Conservation (phyloP, 2,888 invertebrate genomes). For the Acrobeloides nanus region DNA sequence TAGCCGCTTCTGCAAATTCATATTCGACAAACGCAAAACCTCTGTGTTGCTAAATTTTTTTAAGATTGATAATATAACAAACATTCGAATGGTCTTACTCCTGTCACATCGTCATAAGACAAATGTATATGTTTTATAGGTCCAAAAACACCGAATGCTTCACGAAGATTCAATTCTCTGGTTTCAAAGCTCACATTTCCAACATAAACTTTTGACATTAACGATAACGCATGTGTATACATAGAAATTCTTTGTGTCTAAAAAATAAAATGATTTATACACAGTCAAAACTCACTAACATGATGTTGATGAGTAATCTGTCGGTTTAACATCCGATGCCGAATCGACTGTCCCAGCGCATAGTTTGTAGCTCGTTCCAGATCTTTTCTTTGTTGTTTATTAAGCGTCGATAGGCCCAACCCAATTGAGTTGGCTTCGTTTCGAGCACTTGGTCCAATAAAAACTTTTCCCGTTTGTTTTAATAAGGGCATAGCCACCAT, state of each 20-base stretch:
- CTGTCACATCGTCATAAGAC: conserved; percentile 95
- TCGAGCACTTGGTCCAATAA: no score
- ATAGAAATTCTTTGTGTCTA: no score
- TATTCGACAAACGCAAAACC: conserved; percentile 99
- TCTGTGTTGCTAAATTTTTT: conserved; percentile 96
- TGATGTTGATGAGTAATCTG: conserved; percentile 88
- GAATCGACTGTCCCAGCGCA: conserved; percentile 99
- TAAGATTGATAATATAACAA: no score
- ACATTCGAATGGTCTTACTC: no score
- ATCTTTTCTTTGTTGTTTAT: no score
- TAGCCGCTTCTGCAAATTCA: conserved; percentile 97
- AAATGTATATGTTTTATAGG: conserved; percentile 99
- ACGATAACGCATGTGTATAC: conserved; percentile 72
- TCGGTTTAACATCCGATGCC: conserved; percentile 97
- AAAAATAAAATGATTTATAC: no score
- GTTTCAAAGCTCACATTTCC: conserved; percentile 98
- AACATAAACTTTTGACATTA: conserved; percentile 90
- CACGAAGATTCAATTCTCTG: conserved; percentile 91
- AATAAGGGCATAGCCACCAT: conserved; percentile 50
- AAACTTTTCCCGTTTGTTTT: conserved; percentile 45
- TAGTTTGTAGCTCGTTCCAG: conserved; percentile 93
- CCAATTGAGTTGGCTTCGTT: no score
- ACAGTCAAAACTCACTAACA: conserved; percentile 50
- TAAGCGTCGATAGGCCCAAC: no score
- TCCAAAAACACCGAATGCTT: conserved; percentile 92